Evolutionary conservation across 2,888 invertebrate species (phyloP).

Genomic region (Tenthredo distinguenda): DNA sequence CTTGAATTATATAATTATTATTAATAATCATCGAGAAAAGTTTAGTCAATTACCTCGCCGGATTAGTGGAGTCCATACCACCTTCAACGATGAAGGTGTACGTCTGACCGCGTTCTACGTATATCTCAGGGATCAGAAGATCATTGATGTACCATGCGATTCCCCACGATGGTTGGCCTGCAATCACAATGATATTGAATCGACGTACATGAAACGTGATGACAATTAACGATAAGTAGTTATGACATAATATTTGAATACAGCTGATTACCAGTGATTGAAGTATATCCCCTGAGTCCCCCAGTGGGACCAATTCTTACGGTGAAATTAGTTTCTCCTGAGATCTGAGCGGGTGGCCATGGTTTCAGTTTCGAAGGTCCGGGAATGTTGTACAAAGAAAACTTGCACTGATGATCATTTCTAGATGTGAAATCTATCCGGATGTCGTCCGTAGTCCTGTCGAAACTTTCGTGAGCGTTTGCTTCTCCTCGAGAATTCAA

Average conservation of each 20-base stretch:
- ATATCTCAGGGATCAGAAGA: constrained; percentile 92
- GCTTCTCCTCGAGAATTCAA: constrained; percentile 90
- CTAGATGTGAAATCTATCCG: constrained; percentile 87
- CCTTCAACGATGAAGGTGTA: constrained; percentile 94
- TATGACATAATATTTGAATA: background rate
- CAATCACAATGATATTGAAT: constrained; percentile 1
- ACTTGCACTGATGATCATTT: constrained; percentile 87
- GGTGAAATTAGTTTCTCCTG: constrained; percentile 83
- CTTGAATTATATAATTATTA: too few species aligned
- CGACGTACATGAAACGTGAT: background rate
- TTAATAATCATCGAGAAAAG: background rate
- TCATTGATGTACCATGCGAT: constrained; percentile 97
- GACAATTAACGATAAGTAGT: too few species aligned
- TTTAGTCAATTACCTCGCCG: constrained; percentile 82
- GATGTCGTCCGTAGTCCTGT: constrained; percentile 86
- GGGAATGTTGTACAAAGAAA: constrained; percentile 83
- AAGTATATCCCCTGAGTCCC: constrained; percentile 88
- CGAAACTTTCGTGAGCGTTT: constrained; percentile 88
- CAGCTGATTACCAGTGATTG: constrained; percentile 84
- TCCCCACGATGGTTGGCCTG: constrained; percentile 90
- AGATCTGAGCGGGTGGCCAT: constrained; percentile 85
- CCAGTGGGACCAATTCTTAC: constrained; percentile 93
- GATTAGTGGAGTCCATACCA: constrained; percentile 88
- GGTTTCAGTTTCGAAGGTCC: constrained; percentile 82
- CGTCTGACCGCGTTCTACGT: constrained; percentile 91